Evolutionary conservation across 2,113 vertebrate genomes (phyloP).

Genomic region (Zosterops lateralis): DNA sequence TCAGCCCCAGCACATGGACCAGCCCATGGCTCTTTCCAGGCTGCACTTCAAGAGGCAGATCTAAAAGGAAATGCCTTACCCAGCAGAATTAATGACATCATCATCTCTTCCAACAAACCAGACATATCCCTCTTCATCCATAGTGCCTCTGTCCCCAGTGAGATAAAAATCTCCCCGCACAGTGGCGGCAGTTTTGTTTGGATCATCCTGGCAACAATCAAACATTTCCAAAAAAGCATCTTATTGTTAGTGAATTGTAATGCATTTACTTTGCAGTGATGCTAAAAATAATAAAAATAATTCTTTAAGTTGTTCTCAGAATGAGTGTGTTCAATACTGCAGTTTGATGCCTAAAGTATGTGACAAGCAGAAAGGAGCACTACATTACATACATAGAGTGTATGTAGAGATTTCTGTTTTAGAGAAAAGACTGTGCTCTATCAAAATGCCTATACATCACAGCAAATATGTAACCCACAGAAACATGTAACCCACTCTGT

Average conservation of each 20-base stretch:
- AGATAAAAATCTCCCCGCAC: slow-evolving; percentile 77
- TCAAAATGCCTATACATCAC: background rate
- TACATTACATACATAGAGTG: no score
- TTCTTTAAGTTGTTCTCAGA: background rate
- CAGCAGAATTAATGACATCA: slow-evolving; percentile 81
- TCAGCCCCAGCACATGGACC: no score
- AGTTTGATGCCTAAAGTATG: background rate
- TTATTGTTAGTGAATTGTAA: background rate
- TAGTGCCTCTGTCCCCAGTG: slow-evolving; percentile 75
- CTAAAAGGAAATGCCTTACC: slow-evolving; percentile 59
- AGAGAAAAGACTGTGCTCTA: background rate
- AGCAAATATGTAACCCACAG: background rate
- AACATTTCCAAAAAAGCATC: background rate
- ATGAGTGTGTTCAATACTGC: background rate
- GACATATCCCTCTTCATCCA: slow-evolving; percentile 81
- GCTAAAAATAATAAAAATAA: background rate
- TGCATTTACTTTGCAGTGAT: background rate
- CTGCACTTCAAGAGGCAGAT: no score
- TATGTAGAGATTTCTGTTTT: background rate
- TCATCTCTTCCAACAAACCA: slow-evolving; percentile 78
- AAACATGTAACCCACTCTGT: background rate
- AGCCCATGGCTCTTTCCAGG: no score
- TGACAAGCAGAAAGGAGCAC: background rate
- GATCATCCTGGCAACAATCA: slow-evolving; percentile 67
- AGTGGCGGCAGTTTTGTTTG: slow-evolving; percentile 74